Conservation (phyloP, 92 coral and sea anemone species). For the Hydrozoanthus gracilis region DNA sequence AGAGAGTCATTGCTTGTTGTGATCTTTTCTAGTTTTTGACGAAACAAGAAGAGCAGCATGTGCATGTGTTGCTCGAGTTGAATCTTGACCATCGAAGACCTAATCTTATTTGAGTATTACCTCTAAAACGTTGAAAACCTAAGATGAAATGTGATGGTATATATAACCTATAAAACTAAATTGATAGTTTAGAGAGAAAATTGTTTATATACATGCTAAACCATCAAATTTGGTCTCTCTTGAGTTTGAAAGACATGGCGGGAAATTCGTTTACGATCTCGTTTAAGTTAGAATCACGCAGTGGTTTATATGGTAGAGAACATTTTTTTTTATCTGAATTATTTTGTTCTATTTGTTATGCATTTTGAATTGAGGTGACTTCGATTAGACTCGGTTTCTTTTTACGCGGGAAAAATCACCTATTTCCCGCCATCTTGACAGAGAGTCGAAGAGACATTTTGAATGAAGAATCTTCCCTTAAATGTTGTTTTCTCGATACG, state of each 20-base stretch:
- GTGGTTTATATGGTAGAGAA: too few relatives aligned
- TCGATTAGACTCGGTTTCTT: too few relatives aligned
- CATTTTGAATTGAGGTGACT: not conserved
- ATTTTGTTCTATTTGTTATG: not conserved
- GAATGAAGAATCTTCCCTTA: not conserved
- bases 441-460: not conserved
- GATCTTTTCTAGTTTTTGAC: not conserved
- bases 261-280: too few relatives aligned
- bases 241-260: too few relatives aligned
- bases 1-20: not conserved
- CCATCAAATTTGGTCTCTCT: not conserved
- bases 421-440: conserved; percentile 45
- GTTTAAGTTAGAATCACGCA: too few relatives aligned
- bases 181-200: not conserved
- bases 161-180: not conserved
- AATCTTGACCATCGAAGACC: not conserved
- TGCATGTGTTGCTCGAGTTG: not conserved
- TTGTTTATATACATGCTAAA: not conserved
- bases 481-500: not conserved
- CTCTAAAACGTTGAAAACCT: too few relatives aligned
- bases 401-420: not conserved
- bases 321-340: not conserved
- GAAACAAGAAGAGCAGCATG: not conserved
- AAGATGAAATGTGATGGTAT: too few relatives aligned
- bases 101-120: too few relatives aligned